These are phyloP conservation scores for Asteroscopus sphinx DNA, from an alignment of 2,888 invertebrate genomes.

Conservation along the genomic window DNA sequence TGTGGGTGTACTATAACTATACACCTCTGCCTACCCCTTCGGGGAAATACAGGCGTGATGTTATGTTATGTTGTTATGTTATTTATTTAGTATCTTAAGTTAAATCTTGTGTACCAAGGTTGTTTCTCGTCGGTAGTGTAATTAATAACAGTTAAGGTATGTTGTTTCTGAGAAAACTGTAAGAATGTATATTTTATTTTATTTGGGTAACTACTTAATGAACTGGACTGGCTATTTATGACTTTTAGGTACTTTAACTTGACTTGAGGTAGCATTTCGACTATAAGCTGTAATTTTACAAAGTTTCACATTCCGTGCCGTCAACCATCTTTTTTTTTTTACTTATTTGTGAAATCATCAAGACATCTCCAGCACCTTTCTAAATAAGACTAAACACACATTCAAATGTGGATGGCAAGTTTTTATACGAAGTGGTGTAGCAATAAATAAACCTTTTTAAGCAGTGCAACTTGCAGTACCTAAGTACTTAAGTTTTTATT, in stretches of 20 bases:
- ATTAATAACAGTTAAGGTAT: constrained; percentile 4
- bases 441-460: constrained; percentile 13
- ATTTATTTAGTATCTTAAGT: background rate
- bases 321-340: no score
- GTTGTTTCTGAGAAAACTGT: constrained; percentile 19
- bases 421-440: background rate
- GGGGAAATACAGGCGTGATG: no score
- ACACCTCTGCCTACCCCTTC: no score
- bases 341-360: background rate
- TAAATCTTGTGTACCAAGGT: background rate
- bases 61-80: no score
- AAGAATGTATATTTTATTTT: constrained; percentile 17
- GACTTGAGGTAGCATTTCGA: no score
- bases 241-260: constrained; percentile 20
- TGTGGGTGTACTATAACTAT: no score
- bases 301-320: no score
- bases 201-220: constrained; percentile 6
- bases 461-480: background rate
- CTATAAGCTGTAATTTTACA: no score
- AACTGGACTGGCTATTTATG: constrained; percentile 16
- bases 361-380: background rate
- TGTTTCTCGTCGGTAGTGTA: constrained; percentile 5
- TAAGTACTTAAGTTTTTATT: constrained; percentile 21
- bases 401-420: background rate
- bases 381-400: background rate